Base-by-base conservation (phyloP, 2,113 vertebrate genomes). In the Tenebrosternarchus preto region DNA sequence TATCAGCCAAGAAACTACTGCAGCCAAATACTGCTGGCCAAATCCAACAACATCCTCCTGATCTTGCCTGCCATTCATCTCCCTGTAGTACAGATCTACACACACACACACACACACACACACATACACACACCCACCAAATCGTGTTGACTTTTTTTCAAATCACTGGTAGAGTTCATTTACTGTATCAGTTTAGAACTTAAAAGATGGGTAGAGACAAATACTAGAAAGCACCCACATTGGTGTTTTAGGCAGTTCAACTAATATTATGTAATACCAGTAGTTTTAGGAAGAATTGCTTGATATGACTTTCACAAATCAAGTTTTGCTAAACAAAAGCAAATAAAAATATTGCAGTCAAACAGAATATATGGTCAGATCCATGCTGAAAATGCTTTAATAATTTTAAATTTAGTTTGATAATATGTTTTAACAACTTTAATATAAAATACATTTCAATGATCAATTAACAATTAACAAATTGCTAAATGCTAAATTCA, bases 21-120 rank as follows among this genome's bases (percentile, higher is more conserved):
- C 64, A 77, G 64, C 50, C 64, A 68, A 68, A 36, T 12, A 31
- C 31, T 19, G n/a, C 50, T 69, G 36, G 46, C 76, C 76, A 77
- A 77, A 69, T 67, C 53, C 64, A 77, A 77, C 76, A 77, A 57
- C 46, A n/a, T 75, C 46, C 31, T 75, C 60, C 33, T 46, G 73
- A 75, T 61, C 36, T 61, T 61, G 11, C 36, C 29, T 74, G 56
- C 56, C 36, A 74, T 74, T 55, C 56, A 74, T 43, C 63, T 77
- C 64, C 64, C 36, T 60, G 33, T 43, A 56, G 31, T 69, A 70
- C 31, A 78, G 50, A 50, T 50, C 27, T 20, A 36, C 67, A 55
- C 69, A 53, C 39, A 24, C 39, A 71, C 39, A 56, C 71, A 56
- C 27, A 56, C 55, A 73, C 73, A 60, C 56, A 39, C n/a, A 24